Base-by-base conservation (phyloP, 2,888 invertebrate species). In the Chrysodeixis includens region DNA sequence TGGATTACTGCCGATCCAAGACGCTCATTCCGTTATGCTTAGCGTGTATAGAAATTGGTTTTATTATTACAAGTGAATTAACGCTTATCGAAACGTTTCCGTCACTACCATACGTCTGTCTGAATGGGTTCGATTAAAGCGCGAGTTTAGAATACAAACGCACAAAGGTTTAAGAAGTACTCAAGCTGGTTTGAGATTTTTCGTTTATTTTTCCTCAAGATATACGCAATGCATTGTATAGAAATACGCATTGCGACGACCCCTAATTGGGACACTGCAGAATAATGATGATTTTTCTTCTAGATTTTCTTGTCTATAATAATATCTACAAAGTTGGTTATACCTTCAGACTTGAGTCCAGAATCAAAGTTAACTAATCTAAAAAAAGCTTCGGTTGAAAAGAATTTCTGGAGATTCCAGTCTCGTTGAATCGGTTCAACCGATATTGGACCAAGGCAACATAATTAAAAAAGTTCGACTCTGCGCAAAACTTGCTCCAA, bases 391-490 rank as follows among this genome's bases (percentile, higher is more conserved):
- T 55, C 49, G 26, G 44, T 72, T 67, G 51, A 70, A 76, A 71
- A 66, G 71, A 77, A 74, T 80, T 76, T 69, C 62, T 72, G 69
- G 53, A 73, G 68, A 73, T 64, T 69, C 62, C 57, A 49, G 56
- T 63, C 61, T 61, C 59, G 67, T 74, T 74, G 69, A 80, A 72
- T 70, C 58, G 60, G 61, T 58, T 20, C 69, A 77, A 70, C 79
- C 78, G 76, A 79, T 83, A 82, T 83, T 78, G 75, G 71, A 73
- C 72, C 60, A 78, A 78, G 71, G 73, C 71, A 81, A 84, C 69
- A 82, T 85, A 86, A 86, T 87, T 86, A 84, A 86, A 86, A 84
- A 87, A 85, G 79, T 87, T 85, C 30, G 66, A 52, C 56, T 75
- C 65, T 32, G 65, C 55, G 74, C 62, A 69, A 77, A 83, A 79